These are phyloP conservation scores for Azemiops feae DNA, from an alignment of 2,113 vertebrate species.

Conservation along the genomic window DNA sequence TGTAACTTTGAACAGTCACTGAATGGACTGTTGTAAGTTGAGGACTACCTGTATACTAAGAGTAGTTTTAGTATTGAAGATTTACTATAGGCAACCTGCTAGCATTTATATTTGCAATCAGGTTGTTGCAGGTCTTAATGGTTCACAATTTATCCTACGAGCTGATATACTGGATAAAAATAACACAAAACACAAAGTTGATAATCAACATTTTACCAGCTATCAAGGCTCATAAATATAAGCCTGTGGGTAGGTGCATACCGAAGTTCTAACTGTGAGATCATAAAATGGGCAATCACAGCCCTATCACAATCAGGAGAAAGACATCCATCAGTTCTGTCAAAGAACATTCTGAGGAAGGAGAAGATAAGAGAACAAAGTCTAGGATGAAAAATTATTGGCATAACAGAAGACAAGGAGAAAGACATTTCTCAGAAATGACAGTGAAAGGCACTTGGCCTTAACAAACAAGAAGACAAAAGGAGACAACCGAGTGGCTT, in stretches of 20 bases:
- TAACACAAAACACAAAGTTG: neutral
- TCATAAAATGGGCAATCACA: neutral
- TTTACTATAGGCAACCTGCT: neutral
- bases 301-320: neutral
- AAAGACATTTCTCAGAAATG: neutral
- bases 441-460: neutral
- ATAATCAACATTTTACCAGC: neutral
- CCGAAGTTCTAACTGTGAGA: neutral
- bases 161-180: neutral
- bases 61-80: neutral
- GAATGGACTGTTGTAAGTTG: neutral
- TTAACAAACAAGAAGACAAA: neutral
- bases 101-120: neutral
- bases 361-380: neutral
- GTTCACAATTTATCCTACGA: neutral
- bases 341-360: neutral
- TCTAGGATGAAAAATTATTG: neutral
- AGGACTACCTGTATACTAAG: neutral
- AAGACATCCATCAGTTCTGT: neutral
- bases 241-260: neutral
- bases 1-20: neutral
- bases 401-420: neutral
- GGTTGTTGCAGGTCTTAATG: neutral
- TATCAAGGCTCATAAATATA: neutral
- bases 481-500: neutral